Conservation (phyloP, 2,797 vertebrate genomes). For the Xenopus petersii region DNA sequence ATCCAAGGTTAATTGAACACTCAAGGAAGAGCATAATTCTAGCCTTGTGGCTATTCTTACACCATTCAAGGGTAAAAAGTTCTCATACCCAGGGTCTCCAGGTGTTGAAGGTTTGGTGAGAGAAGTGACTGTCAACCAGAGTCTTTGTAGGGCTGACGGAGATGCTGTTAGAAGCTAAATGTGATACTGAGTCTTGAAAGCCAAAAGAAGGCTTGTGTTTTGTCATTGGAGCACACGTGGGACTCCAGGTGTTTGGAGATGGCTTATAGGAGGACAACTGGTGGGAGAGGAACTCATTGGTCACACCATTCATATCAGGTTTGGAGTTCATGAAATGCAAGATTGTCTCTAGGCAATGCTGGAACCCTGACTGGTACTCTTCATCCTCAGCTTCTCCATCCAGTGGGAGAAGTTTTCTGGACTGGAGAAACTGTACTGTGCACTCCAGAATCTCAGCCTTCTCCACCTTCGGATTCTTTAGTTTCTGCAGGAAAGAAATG, state of each 20-base stretch:
- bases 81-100: conserved; percentile 34
- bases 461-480: conserved; percentile 84
- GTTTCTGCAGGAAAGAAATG: conserved; percentile 64
- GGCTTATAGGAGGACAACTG: background rate
- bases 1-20: too few species aligned
- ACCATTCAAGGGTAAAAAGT: too few species aligned
- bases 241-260: background rate
- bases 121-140: background rate
- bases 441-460: conserved; percentile 88
- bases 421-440: conserved; percentile 57
- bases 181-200: background rate
- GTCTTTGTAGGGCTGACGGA: background rate
- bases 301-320: background rate
- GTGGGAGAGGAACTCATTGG: conserved; percentile 5
- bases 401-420: background rate
- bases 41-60: too few species aligned
- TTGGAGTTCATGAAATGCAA: conserved; percentile 15
- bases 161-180: background rate
- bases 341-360: conserved; percentile 10
- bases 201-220: background rate
- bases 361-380: conserved; percentile 7
- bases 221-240: background rate
- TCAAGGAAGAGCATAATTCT: too few species aligned
- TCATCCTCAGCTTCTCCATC: background rate
- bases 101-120: background rate